Evolutionary conservation across 2,888 invertebrate genomes (phyloP).

Genomic region (Tetrapedia diversipes): DNA sequence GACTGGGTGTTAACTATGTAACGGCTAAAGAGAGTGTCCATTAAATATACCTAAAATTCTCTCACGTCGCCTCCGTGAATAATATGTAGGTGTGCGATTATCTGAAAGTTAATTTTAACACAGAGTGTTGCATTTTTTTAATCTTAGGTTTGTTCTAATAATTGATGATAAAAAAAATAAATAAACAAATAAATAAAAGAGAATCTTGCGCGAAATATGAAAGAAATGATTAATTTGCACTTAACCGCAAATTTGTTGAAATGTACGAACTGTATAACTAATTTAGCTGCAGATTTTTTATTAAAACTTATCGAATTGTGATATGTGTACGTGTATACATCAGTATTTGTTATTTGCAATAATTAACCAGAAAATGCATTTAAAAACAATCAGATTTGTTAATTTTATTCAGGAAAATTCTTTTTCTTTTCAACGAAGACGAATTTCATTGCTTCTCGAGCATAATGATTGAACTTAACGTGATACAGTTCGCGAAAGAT

Average conservation of each 20-base stretch:
- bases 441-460: neutral
- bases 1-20: conserved; percentile 29
- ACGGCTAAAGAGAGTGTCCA: neutral
- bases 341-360: conserved; percentile 40
- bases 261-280: conserved; percentile 2
- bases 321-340: conserved; percentile 18
- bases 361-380: conserved; percentile 26
- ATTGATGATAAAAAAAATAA: neutral
- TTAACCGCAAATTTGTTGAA: conserved; percentile 9
- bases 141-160: conserved; percentile 18
- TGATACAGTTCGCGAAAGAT: neutral
- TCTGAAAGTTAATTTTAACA: conserved; percentile 2
- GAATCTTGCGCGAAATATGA: neutral
- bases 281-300: conserved; percentile 9
- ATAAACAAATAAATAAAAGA: too few relatives aligned
- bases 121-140: conserved; percentile 11
- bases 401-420: neutral
- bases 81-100: conserved; percentile 21
- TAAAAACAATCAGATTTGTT: neutral
- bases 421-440: neutral
- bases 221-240: conserved; percentile 3
- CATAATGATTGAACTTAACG: neutral
- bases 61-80: conserved; percentile 3
- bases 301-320: conserved; percentile 23
- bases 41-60: conserved; percentile 6